Evolutionary conservation across 2,797 vertebrate species (phyloP).

Genomic region (Galago senegalensis): DNA sequence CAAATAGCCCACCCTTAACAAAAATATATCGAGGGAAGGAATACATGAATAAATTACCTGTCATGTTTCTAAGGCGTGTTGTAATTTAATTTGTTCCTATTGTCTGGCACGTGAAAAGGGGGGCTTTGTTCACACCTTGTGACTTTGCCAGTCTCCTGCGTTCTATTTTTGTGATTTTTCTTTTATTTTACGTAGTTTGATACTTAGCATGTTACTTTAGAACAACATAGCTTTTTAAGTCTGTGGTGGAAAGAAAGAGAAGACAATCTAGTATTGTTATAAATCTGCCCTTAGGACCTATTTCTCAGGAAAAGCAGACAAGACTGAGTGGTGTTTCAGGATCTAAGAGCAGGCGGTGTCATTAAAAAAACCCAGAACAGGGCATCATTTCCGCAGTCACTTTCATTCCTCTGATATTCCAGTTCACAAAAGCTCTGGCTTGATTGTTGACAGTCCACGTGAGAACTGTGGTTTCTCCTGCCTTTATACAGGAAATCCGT

Average conservation of each 20-base stretch:
- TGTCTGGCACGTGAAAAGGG: not conserved
- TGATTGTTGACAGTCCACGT: conserved; percentile 43
- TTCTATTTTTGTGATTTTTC: conserved; percentile 60
- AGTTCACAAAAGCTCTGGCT: conserved; percentile 10
- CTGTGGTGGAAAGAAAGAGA: not conserved
- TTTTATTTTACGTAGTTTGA: conserved; percentile 57
- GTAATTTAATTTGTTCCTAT: conserved; percentile 59
- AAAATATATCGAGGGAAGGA: not conserved
- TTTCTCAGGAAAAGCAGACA: conserved; percentile 45
- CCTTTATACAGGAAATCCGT: conserved; percentile 42
- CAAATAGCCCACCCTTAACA: not conserved
- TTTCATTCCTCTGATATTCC: conserved; percentile 33
- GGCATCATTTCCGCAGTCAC: not conserved
- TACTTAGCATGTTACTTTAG: conserved; percentile 52
- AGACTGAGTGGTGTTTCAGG: not conserved
- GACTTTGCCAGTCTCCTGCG: not conserved
- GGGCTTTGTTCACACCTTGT: not conserved
- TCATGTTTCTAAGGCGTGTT: conserved; percentile 15
- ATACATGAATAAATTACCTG: not conserved
- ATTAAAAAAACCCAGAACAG: not conserved
- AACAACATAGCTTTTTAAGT: conserved; percentile 25
- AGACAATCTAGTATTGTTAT: not conserved
- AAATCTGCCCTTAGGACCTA: not conserved
- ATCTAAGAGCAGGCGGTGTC: not conserved
- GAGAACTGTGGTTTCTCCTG: not conserved